These are phyloP conservation scores for Eupithecia abbreviata DNA, from an alignment of 2,888 invertebrate genomes.

Conservation along the genomic window DNA sequence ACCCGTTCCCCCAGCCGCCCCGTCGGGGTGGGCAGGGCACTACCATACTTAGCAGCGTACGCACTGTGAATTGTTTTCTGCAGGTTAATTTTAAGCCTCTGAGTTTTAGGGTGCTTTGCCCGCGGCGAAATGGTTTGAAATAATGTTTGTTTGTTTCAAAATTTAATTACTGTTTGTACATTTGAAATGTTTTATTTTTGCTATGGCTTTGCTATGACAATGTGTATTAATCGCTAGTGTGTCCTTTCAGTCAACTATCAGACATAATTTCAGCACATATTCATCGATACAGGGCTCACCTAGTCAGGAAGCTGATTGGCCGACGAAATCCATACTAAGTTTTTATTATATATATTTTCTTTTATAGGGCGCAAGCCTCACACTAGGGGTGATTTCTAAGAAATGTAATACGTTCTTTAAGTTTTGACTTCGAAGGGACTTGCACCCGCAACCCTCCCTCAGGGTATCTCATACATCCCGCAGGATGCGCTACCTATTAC, in stretches of 20 bases:
- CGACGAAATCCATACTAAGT: not conserved
- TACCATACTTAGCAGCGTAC: constrained; percentile 12
- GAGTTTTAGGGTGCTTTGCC: constrained; percentile 10
- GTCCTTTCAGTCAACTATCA: not conserved
- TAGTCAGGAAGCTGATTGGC: not conserved
- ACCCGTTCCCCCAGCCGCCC: constrained; percentile 1
- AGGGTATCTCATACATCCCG: too few relatives aligned
- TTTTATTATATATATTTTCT: too few relatives aligned
- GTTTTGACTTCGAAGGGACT: too few relatives aligned
- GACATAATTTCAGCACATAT: not conserved
- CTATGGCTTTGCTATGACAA: not conserved
- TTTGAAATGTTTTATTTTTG: not conserved
- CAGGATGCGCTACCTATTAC: too few relatives aligned
- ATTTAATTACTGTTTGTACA: not conserved
- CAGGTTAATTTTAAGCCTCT: constrained; percentile 20
- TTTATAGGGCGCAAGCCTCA: too few relatives aligned
- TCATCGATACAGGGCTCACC: not conserved
- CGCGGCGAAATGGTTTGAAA: constrained; percentile 1
- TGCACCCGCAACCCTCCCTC: too few relatives aligned
- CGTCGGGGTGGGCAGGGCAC: not conserved
- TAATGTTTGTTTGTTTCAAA: not conserved
- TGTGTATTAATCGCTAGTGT: not conserved
- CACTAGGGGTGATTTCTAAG: too few relatives aligned
- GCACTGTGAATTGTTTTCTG: constrained; percentile 16
- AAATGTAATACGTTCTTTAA: too few relatives aligned